Evolutionary conservation across 2,888 invertebrate genomes (phyloP).

Genomic region (Synanthedon tipuliformis): DNA sequence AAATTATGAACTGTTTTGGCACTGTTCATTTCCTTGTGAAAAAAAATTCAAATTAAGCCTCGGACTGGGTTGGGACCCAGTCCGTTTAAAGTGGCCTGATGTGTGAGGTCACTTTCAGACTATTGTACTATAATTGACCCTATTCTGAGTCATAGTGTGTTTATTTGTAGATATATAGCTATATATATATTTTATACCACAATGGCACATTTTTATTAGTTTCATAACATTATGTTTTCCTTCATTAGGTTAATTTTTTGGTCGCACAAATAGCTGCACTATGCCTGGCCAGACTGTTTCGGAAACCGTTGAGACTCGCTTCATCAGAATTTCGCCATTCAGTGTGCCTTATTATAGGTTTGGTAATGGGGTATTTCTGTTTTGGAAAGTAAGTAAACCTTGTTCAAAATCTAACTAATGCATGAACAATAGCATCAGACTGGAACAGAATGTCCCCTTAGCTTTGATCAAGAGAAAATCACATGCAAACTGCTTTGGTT

Average conservation of each 20-base stretch:
- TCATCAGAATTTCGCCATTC: constrained; percentile 80
- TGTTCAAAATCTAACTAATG: no score
- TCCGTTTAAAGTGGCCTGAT: not conserved
- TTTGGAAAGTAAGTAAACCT: constrained; percentile 82
- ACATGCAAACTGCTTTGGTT: no score
- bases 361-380: constrained; percentile 87
- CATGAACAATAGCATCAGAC: no score
- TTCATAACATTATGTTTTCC: constrained; percentile 30
- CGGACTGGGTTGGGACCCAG: not conserved
- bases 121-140: not conserved
- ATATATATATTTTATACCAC: constrained; percentile 12
- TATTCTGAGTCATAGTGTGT: constrained; percentile 1
- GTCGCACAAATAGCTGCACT: constrained; percentile 85
- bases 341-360: constrained; percentile 81
- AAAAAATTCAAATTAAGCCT: no score
- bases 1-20: no score
- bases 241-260: constrained; percentile 85
- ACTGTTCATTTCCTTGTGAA: no score
- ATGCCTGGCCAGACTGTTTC: constrained; percentile 81
- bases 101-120: not conserved
- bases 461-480: no score
- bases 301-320: constrained; percentile 79
- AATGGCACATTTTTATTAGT: constrained; percentile 24
- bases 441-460: no score
- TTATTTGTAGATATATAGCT: constrained; percentile 2